These are phyloP conservation scores for Plebejus anna DNA, from an alignment of 2,888 invertebrate species.

Conservation along the genomic window DNA sequence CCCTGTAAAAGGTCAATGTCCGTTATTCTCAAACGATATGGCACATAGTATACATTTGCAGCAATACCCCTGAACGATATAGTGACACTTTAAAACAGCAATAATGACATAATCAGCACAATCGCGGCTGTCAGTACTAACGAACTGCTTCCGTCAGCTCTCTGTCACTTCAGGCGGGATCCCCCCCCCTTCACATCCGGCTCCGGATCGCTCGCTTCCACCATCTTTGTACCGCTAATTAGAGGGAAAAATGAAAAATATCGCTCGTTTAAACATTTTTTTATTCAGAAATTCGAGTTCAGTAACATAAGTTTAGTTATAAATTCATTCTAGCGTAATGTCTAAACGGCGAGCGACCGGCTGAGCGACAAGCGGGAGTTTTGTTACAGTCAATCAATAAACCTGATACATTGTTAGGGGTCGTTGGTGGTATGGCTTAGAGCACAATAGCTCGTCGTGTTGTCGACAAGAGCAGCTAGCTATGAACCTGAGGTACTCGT, in stretches of 20 bases:
- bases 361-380: slow-evolving; percentile 25
- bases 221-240: slow-evolving; percentile 33
- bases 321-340: slow-evolving; percentile 68
- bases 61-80: background rate
- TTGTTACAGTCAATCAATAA: too few species aligned
- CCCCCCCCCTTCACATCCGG: background rate
- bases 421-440: too few species aligned
- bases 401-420: too few species aligned
- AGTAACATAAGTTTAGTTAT: slow-evolving; percentile 63
- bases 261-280: slow-evolving; percentile 44
- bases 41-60: too few species aligned
- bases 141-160: background rate
- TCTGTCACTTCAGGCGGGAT: background rate
- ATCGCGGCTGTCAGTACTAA: background rate
- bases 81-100: background rate
- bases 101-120: background rate
- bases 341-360: slow-evolving; percentile 60
- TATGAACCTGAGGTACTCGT: too few species aligned
- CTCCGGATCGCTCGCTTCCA: background rate
- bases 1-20: too few species aligned
- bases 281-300: slow-evolving; percentile 69
- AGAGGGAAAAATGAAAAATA: slow-evolving; percentile 44
- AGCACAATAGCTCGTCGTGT: too few species aligned
- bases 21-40: too few species aligned
- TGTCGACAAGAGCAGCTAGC: too few species aligned